Evolutionary conservation across 2,888 invertebrate species (phyloP), one percentile per base, ranked within the genome.

Genomic region (Hyppa rectilinea): DNA sequence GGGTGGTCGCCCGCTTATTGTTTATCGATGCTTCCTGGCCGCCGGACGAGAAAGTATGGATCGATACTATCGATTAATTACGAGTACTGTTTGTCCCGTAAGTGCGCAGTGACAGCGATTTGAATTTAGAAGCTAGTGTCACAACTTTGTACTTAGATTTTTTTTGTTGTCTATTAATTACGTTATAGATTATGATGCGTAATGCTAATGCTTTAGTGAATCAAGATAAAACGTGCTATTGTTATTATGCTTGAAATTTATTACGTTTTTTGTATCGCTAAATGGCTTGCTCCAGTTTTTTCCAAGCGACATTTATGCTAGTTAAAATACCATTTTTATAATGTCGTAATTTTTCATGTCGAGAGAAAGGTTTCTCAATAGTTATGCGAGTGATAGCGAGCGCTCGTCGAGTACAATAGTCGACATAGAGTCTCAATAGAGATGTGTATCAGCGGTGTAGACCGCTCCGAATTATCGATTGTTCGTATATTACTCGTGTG

Each of bases 11-110:
- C 85, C 87, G 90, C 92, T 94, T 95, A 95, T 95, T 96, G 95
- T 96, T 94, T 95, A 95, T 95, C 95, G 93, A 89, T 87, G 87
- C 89, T 91, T 91, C 92, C 90, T 84, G 82, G 81, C 82, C 89
- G 85, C 87, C 85, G 85, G 85, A 87, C 89, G 90, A 91, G 89
- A 90, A 91, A 92, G 92, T 91, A 90, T 90, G 91, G 89, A 91
- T 89, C 87, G 91, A 90, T 92, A 87, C 83, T 89, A 90, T 92
- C 93, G 93, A 93, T 93, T 95, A 93, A 94, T 94, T 94, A 93
- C 90, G 87, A 87, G 83, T 87, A 87, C 87, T 90, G 88, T 89
- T 90, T 92, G 93, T 90, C 90, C 87, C 88, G 87, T 94, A 91
- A 94, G 93, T 92, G 93, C 90, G 87, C 89, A 89, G 85, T 92